phyloP scores from a whole-genome alignment of 2,113 vertebrate species.

The Felis catus region F.catus_Fca126_mat1.0 CM031411.1:28105001-28105500 shows the following conservation, averaged over 20 bases:
- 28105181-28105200: not conserved
- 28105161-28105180: not conserved
- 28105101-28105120: not conserved
- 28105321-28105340: conserved; percentile 30
- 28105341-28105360: not conserved
- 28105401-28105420: conserved; percentile 16
- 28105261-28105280: not conserved
- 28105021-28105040: not conserved
- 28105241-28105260: conserved; percentile 9
- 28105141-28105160: not conserved
- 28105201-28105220: not conserved
- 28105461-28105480: not conserved
- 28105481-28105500: not conserved
- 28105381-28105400: not conserved
- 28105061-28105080: not conserved
- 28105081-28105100: not conserved
- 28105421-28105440: not conserved
- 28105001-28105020: not conserved
- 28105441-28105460: not conserved
- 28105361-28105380: not conserved
- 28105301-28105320: not conserved
- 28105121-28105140: not conserved
- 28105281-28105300: not conserved
- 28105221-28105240: not conserved
- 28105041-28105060: not conserved